Base-by-base conservation (phyloP, 2,888 invertebrate genomes). In the Tenthredo notha region DNA sequence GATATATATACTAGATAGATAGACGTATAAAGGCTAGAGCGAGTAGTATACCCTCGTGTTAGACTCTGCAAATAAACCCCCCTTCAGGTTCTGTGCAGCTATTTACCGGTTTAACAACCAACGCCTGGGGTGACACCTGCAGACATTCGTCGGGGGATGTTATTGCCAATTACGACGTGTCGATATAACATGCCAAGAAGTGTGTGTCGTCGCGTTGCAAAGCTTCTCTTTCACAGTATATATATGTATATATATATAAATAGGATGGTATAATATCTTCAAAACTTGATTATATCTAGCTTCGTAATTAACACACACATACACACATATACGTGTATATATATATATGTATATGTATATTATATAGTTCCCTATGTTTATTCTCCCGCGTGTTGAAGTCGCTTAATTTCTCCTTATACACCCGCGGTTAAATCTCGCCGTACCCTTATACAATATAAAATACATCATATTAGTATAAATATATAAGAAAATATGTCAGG, bases 91-190 rank as follows among this genome's bases (percentile, higher is more conserved):
- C 54, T 54, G 7, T n/a, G n/a, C n/a, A 54, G n/a, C n/a, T 25
- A 75, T 75, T 75, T 75, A 75, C 47, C 25, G 25, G 61, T 61
- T 61, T 29, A 47, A 47, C 54, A 78, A 58, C 58, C 78, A 29
- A 29, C 54, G 54, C 50, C 54, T 10, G 25, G 21, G 78, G 37
- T 54, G 78, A 37, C 78, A 47, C 12, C 43, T 40, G 78, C 54
- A 54, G 78, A 50, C 54, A n/a, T 33, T 29, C 18, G 33, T 78
- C 3, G 78, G n/a, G 18, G n/a, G 29, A 54, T 78, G 43, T 78
- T 54, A 78, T 78, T 78, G 78, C 78, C 78, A 78, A 78, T 78
- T 78, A 78, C 78, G 25, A 54, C 50, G 78, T 78, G 78, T 78
- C 78, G 58, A 78, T 78, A 54, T 75, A 75, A 15, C 75, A 29